Base-by-base conservation (phyloP, 2,113 vertebrate genomes). In the Hoplias malabaricus region DNA sequence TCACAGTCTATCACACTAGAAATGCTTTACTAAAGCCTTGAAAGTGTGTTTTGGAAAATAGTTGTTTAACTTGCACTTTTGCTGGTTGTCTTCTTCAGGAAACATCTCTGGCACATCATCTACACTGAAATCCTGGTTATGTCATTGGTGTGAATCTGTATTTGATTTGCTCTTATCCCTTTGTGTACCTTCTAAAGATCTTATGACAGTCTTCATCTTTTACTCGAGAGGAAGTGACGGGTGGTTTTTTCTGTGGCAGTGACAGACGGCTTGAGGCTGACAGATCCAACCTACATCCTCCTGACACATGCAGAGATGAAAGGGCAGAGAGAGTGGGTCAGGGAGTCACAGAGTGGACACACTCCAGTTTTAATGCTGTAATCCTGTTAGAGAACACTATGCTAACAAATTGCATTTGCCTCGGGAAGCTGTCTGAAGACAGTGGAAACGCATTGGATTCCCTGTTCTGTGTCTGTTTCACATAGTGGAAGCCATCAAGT, bases 1-100 rank as follows among this genome's bases (percentile, higher is more conserved):
- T 75, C 73, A 50, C 46, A 66, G 38, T 61, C 46, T n/a, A 27
- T 75, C 66, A 66, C 54, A 16, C 59, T 33, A 54, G 33, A 75
- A 54, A 40, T 21, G 23, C 59, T 31, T 38, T 43, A 53, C 33
- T 27, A 66, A 40, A 2, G n/a, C 16, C n/a, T n/a, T n/a, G n/a
- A n/a, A n/a, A n/a, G n/a, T n/a, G n/a, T n/a, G n/a, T n/a, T n/a
- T n/a, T n/a, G n/a, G n/a, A n/a, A n/a, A n/a, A n/a, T n/a, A n/a
- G n/a, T n/a, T n/a, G n/a, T n/a, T n/a, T n/a, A n/a, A n/a, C n/a
- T n/a, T n/a, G n/a, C n/a, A n/a, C n/a, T n/a, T n/a, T n/a, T n/a
- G n/a, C n/a, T n/a, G n/a, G n/a, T n/a, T n/a, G n/a, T n/a, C n/a
- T n/a, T n/a, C n/a, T n/a, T n/a, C n/a, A n/a, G n/a, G n/a, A n/a